Evolutionary conservation across 2,113 vertebrate species (phyloP), one percentile per base, ranked within the genome.

Genomic region (Odocoileus hemionus): DNA sequence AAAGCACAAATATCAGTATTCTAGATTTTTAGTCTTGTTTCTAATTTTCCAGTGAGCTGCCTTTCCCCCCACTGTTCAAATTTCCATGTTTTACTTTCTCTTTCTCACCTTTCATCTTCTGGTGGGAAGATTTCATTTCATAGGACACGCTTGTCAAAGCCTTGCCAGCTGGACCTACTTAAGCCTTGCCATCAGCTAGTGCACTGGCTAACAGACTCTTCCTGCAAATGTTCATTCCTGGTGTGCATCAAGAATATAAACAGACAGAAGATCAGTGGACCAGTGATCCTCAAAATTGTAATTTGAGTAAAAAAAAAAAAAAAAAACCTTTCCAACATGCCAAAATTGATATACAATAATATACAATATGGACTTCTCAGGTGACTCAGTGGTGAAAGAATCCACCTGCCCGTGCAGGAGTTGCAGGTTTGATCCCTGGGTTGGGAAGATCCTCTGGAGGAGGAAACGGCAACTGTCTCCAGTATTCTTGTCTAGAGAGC

Each of bases 191-290:
- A 14, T 47, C 67, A 52, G 39, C 28, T 43, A 17, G 28, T 74
- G 45, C 52, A n/a, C 61, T 8, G 21, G 78, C 11, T 84, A 50
- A 30, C 52, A 52, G 50, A 52, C 26, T 57, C 5, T 43, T 26
- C 67, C 83, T 67, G n/a, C 23, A 88, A 80, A 78, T 14, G 8
- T 61, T 57, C 86, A 39, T 60, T 36, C 19, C 55, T n/a, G 33
- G 17, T 92, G 61, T 96, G 50, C 36, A 88, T 88, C 33, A 96
- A 94, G 67, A 84, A 85, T 64, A 85, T 88, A 96, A 87, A 92
- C 21, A 58, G 17, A 79, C 1, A 88, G 76, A 91, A 39, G 7
- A 79, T 61, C 70, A 17, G 55, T 84, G 23, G 50, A 33, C 7
- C 74, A 80, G 36, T 84, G 45, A 88, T 28, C 45, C 47, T 83